A percentile compares a stretch with the other conserved stretches of the same genome.
Evolutionary conservation across 2,797 vertebrate genomes (phyloP).

Genomic region (Setipinna tenuifilis): DNA sequence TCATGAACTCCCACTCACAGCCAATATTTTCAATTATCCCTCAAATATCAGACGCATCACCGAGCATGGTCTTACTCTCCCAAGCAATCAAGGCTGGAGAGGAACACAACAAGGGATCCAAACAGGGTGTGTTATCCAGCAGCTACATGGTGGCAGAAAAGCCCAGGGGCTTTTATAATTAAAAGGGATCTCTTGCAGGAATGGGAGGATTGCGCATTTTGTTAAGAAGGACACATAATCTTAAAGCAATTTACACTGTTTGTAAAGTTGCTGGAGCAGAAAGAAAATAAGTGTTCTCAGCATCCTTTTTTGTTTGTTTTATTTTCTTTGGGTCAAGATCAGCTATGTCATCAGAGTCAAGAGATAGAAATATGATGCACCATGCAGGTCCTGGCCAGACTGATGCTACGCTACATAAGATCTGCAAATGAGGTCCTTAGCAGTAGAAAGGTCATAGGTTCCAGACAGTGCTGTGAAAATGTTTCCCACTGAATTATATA

Average conservation of each 20-base stretch:
- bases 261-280: background rate
- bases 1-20: background rate
- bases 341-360: background rate
- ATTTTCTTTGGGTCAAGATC: background rate
- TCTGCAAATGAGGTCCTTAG: background rate
- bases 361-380: background rate
- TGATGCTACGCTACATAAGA: background rate
- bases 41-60: background rate
- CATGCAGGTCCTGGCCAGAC: background rate
- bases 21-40: slow-evolving; percentile 17
- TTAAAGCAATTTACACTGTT: background rate
- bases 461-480: background rate
- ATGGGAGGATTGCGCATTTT: background rate
- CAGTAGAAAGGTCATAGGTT: background rate
- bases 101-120: background rate
- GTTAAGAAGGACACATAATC: background rate
- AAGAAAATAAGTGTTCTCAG: background rate
- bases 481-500: background rate
- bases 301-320: background rate
- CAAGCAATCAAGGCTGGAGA: background rate
- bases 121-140: background rate
- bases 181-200: slow-evolving; percentile 3
- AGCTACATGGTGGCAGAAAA: background rate
- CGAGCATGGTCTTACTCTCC: background rate
- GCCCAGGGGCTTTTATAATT: background rate